Base-by-base conservation (phyloP, 1,140 invertebrate genomes). In the Drosophila pseudoananassae region DNA sequence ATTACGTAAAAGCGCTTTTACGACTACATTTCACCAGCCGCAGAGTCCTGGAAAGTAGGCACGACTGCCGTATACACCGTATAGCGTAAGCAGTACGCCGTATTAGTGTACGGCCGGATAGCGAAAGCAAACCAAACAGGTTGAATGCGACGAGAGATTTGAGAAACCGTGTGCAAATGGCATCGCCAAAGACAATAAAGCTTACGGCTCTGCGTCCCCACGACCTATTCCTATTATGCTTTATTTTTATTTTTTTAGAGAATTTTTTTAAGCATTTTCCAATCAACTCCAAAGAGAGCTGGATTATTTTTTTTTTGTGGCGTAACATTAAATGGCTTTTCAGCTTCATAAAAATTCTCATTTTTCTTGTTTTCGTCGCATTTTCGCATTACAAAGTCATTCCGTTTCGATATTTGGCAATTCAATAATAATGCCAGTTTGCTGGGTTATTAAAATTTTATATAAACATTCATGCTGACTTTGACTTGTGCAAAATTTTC, bases 1-100 rank as follows among this genome's bases (percentile, higher is more conserved):
- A 85, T 85, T 85, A 85, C 81, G 77, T 81, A 85, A 85, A 85
- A 85, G 82, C 82, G 78, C 82, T 87, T 85, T 85, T 85, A 85
- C 78, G 81, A 72, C 77, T 65, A 87, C 81, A 84, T 80, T 85
- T 73, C 55, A 58, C 59, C 36, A 46, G 33, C 80, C 49, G 60
- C 46, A 43, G 75, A 65, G 61, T 50, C 45, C 45, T 6, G 17
- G 17, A 61, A 45, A 76, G 64, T 52, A 59, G 75, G 59, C 69
- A 57, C 50, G 45, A 50, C 4, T n/a, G 14, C 40, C 40, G n/a
- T 7, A 75, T 36, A 36, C 10, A n/a, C 9, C 25, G 10, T 36
- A 33, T 33, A 33, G 31, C 31, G 31, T 33, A 33, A 33, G 31
- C 31, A 9, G 31, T 9, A 33, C 31, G 31, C 33, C 33, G 33